Conservation (phyloP, 2,888 invertebrate species). For the Cataglyphis altisquamis region DNA sequence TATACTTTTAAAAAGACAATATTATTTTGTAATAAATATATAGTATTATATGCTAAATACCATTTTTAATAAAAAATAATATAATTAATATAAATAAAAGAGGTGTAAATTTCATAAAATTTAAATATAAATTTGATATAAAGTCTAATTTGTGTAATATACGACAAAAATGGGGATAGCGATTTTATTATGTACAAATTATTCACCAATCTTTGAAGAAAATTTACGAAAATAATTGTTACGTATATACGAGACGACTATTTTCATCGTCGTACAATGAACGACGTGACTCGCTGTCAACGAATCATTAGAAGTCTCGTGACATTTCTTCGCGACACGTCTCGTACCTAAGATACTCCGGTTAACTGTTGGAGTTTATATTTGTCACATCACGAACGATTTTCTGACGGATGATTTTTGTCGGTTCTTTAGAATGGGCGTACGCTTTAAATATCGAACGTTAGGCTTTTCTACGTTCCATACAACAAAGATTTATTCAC, state of each 20-base stretch:
- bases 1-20: not conserved
- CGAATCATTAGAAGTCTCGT: constrained; percentile 13
- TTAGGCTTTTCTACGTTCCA: not conserved
- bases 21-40: not conserved
- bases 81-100: not conserved
- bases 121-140: constrained; percentile 22
- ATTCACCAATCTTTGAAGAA: not conserved
- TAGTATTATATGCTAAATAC: not conserved
- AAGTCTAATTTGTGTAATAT: not conserved
- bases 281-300: constrained; percentile 2
- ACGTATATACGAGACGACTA: constrained; percentile 9
- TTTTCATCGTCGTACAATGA: not conserved
- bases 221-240: not conserved
- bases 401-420: not conserved
- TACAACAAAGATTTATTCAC: not conserved
- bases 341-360: not conserved
- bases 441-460: not conserved
- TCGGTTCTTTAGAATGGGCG: not conserved
- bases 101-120: not conserved
- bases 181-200: constrained; percentile 25
- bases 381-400: not conserved
- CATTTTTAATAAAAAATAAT: not conserved
- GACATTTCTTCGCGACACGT: constrained; percentile 8
- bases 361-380: constrained; percentile 5
- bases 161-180: not conserved